phyloP scores from a whole-genome alignment of 2,888 invertebrate species.

The Sphecodes monilicornis region DNA sequence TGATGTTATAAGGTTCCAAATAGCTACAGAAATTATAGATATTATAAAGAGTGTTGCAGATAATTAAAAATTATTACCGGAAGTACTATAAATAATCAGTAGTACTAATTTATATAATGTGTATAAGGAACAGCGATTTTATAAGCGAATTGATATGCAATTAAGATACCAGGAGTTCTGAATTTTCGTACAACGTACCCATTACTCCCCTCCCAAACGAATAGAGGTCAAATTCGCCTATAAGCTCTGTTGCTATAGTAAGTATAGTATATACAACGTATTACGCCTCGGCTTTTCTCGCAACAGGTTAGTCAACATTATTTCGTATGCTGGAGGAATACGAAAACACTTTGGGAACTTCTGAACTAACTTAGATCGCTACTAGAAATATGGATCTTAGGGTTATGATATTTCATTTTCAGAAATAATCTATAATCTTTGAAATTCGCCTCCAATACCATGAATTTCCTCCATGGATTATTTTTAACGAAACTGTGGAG shows the following conservation, averaged over 20 bases:
- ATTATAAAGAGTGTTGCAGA: neutral
- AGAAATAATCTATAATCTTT: neutral
- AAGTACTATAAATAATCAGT: neutral
- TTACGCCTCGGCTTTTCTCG: constrained; percentile 26
- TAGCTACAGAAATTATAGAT: neutral
- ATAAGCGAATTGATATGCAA: neutral
- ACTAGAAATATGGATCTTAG: neutral
- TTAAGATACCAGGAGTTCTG: neutral
- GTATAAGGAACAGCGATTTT: neutral
- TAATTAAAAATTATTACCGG: neutral
- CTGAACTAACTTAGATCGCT: neutral
- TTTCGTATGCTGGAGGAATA: neutral
- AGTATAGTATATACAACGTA: constrained; percentile 7
- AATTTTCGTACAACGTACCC: neutral
- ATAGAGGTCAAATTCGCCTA: constrained; percentile 14
- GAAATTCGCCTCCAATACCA: neutral
- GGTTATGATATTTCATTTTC: neutral
- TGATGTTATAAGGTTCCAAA: neutral
- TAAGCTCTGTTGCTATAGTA: neutral
- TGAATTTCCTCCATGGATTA: neutral
- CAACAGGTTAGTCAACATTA: constrained; percentile 52
- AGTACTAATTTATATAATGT: neutral
- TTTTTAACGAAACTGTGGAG: neutral
- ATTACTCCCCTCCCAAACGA: neutral
- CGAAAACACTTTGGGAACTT: neutral